phyloP scores from a whole-genome alignment of 2,797 vertebrate genomes.

The Microctenopoma steveboyesi region DNA sequence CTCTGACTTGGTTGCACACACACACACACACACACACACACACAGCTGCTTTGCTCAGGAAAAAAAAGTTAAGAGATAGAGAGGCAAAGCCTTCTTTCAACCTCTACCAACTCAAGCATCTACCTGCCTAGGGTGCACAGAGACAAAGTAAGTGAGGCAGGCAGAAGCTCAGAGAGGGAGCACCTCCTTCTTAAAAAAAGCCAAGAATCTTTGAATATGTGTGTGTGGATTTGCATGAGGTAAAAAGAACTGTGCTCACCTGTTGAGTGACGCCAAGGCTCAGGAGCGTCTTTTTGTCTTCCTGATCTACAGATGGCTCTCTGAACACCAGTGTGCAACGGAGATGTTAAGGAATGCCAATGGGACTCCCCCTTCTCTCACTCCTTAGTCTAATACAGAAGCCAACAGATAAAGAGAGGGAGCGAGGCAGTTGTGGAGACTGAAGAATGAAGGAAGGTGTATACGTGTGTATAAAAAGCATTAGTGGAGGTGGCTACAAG shows the following conservation, averaged over 20 bases:
- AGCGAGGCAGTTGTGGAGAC: slow-evolving; percentile 36
- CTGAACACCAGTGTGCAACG: slow-evolving; percentile 70
- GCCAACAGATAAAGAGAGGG: slow-evolving; percentile 58
- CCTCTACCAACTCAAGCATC: slow-evolving; percentile 67
- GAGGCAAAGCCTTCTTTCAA: slow-evolving; percentile 72
- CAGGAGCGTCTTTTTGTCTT: slow-evolving; percentile 74
- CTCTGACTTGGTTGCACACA: slow-evolving; percentile 51
- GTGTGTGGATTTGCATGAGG: slow-evolving; percentile 76
- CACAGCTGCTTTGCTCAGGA: slow-evolving; percentile 49
- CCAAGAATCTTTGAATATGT: slow-evolving; percentile 70
- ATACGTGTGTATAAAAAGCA: slow-evolving; percentile 23
- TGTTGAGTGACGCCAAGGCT: slow-evolving; percentile 76
- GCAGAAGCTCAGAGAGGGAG: slow-evolving; percentile 41
- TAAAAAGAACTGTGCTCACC: slow-evolving; percentile 73
- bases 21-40: slow-evolving; percentile 30
- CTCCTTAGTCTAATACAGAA: slow-evolving; percentile 67
- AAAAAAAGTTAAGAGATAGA: slow-evolving; percentile 68
- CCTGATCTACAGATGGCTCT: slow-evolving; percentile 79
- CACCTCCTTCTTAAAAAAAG: slow-evolving; percentile 41
- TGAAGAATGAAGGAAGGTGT: slow-evolving; percentile 44
- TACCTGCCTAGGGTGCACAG: slow-evolving; percentile 68
- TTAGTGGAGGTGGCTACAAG: slow-evolving; percentile 34
- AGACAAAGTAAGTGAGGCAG: slow-evolving; percentile 48
- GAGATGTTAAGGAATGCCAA: slow-evolving; percentile 78
- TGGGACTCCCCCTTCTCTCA: slow-evolving; percentile 72